Evolutionary conservation across 2,888 invertebrate genomes (phyloP).

Genomic region (Parthenolecanium corni): DNA sequence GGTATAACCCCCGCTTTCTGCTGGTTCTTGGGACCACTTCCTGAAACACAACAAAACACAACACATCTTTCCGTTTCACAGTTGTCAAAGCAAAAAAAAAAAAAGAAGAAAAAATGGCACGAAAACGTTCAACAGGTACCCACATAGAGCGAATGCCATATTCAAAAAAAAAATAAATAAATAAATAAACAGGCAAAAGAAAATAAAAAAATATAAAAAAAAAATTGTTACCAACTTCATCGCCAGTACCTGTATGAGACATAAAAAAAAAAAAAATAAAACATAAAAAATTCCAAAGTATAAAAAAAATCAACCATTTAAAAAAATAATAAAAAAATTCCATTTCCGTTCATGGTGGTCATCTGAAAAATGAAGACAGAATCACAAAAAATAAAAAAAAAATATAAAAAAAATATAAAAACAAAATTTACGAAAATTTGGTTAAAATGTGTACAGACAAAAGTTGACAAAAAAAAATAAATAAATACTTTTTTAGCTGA

Average conservation of each 20-base stretch:
- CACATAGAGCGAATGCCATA: neutral
- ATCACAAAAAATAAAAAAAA: neutral
- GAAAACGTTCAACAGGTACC: no score
- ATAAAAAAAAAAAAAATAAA: neutral
- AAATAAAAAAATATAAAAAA: constrained; percentile 8
- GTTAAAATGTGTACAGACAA: neutral
- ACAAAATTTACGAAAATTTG: neutral
- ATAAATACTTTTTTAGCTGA: neutral
- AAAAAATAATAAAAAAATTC: constrained; percentile 1
- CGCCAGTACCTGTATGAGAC: neutral
- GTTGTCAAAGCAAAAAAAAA: constrained; percentile 16
- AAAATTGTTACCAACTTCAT: constrained; percentile 5
- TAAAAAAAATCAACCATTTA: neutral
- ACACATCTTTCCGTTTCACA: constrained; percentile 26
- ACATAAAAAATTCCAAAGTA: neutral
- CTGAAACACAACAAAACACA: constrained; percentile 27
- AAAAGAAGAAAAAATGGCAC: neutral
- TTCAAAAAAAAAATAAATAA: constrained; percentile 22
- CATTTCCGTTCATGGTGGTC: neutral
- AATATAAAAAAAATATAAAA: no score
- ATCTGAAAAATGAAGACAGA: neutral
- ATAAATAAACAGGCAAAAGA: constrained; percentile 15
- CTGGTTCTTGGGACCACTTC: constrained; percentile 1
- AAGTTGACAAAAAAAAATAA: constrained; percentile 6
- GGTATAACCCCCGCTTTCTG: constrained; percentile 10